These are phyloP conservation scores for Epinotia brunnichana DNA, from an alignment of 2,888 invertebrate species.

Conservation along the genomic window DNA sequence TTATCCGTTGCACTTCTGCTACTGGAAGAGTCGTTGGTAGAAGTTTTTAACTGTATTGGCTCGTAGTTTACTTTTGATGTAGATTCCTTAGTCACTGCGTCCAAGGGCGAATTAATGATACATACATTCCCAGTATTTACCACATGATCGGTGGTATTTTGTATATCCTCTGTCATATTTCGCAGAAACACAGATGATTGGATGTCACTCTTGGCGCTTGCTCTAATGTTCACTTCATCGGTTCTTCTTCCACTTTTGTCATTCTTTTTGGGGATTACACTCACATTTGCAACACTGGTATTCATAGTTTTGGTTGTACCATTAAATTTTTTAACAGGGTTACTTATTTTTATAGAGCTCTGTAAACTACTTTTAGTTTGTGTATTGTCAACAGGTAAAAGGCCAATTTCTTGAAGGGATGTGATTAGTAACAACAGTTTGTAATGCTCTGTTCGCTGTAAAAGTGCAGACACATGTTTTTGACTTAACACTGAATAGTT, in stretches of 20 bases:
- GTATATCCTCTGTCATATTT: background rate
- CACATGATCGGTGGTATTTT: background rate
- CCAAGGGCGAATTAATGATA: background rate
- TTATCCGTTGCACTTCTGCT: background rate
- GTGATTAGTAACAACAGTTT: background rate
- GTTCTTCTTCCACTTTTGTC: constrained; percentile 10
- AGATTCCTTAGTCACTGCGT: background rate
- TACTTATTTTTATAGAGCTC: background rate
- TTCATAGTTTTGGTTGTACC: background rate
- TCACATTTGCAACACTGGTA: background rate
- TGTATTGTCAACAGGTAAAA: background rate
- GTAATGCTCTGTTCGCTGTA: background rate
- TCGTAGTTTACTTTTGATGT: background rate
- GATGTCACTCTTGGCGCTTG: background rate
- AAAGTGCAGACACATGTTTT: background rate
- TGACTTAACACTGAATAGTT: background rate
- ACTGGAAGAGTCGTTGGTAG: background rate
- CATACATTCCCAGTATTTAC: background rate
- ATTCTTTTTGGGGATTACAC: background rate
- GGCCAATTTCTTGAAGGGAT: background rate
- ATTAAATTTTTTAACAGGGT: background rate
- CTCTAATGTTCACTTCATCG: background rate
- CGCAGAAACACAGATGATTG: background rate
- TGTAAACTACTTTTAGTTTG: background rate
- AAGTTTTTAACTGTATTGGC: background rate